These are phyloP conservation scores for Andinoacara biseriatus DNA, from an alignment of 2,113 vertebrate species.

Conservation along the genomic window DNA sequence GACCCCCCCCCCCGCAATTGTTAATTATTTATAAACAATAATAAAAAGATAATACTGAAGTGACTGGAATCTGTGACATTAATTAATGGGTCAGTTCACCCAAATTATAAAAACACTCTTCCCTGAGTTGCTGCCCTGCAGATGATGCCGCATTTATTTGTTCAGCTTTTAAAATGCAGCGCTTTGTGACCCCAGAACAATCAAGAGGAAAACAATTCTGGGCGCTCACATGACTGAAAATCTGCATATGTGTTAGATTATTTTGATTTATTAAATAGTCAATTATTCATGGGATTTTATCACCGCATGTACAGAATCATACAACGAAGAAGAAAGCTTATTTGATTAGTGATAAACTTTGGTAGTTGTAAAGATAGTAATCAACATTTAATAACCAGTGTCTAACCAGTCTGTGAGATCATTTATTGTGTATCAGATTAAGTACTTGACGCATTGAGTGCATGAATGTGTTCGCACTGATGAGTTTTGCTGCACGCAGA, in stretches of 20 bases:
- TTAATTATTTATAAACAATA: too few relatives aligned
- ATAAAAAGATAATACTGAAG: not conserved
- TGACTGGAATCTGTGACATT: not conserved
- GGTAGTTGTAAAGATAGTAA: too few relatives aligned
- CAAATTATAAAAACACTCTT: not conserved
- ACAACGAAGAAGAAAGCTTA: too few relatives aligned
- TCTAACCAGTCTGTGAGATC: not conserved
- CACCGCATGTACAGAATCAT: not conserved
- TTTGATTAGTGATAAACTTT: too few relatives aligned
- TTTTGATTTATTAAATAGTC: not conserved
- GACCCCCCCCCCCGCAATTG: too few relatives aligned
- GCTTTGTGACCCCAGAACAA: not conserved
- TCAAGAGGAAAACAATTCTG: not conserved
- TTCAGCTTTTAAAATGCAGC: not conserved
- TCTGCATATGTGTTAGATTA: fast-evolving
- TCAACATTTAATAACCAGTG: too few relatives aligned
- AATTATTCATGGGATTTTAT: not conserved
- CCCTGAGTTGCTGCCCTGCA: not conserved
- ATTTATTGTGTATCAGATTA: not conserved
- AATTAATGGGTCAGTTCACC: not conserved
- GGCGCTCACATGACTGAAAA: not conserved
- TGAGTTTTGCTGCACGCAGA: too few relatives aligned
- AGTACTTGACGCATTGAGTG: not conserved
- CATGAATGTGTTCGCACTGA: too few relatives aligned
- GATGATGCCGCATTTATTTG: not conserved